A percentile compares a stretch with the other conserved stretches of the same genome.
These are phyloP conservation scores for Coregonus ussuriensis DNA, from an alignment of 2,797 vertebrate species.

Conservation along the genomic window DNA sequence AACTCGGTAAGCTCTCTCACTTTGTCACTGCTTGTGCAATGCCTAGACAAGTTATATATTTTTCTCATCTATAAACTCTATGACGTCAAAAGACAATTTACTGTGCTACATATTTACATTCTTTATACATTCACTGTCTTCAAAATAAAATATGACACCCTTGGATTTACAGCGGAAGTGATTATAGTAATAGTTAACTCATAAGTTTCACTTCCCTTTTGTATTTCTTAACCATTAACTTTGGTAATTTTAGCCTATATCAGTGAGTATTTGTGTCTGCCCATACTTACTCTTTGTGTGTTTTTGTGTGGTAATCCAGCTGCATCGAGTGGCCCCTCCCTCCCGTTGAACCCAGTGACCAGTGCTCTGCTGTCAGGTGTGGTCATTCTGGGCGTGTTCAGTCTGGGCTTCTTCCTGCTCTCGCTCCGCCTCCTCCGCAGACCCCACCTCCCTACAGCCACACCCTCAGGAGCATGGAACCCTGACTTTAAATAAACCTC, in stretches of 20 bases:
- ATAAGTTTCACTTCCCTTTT: background rate
- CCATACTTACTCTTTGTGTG: constrained; percentile 2
- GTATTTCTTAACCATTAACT: constrained; percentile 4
- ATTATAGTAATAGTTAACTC: background rate
- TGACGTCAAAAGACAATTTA: background rate
- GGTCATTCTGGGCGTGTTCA: constrained; percentile 85
- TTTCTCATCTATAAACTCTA: background rate
- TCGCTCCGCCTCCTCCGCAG: constrained; percentile 84
- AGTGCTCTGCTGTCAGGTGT: constrained; percentile 87
- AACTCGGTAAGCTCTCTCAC: constrained; percentile 84
- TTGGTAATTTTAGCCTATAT: constrained; percentile 10
- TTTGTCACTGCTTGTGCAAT: constrained; percentile 1
- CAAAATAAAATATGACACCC: background rate
- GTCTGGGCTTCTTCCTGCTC: constrained; percentile 81
- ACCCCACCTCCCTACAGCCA: constrained; percentile 68
- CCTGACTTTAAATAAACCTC: constrained; percentile 83
- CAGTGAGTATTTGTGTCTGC: constrained; percentile 15
- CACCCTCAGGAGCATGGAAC: constrained; percentile 82
- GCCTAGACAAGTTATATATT: background rate
- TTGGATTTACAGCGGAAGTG: background rate
- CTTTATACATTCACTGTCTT: background rate
- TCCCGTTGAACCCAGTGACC: constrained; percentile 83
- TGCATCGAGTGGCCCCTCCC: constrained; percentile 63
- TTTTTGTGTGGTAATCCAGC: constrained; percentile 53
- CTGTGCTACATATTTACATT: background rate